Percentiles rank a stretch among this genome's conserved stretches.
These are phyloP conservation scores for Drosophila kuntzei DNA, from an alignment of 2,888 invertebrate species.

Conservation along the genomic window DNA sequence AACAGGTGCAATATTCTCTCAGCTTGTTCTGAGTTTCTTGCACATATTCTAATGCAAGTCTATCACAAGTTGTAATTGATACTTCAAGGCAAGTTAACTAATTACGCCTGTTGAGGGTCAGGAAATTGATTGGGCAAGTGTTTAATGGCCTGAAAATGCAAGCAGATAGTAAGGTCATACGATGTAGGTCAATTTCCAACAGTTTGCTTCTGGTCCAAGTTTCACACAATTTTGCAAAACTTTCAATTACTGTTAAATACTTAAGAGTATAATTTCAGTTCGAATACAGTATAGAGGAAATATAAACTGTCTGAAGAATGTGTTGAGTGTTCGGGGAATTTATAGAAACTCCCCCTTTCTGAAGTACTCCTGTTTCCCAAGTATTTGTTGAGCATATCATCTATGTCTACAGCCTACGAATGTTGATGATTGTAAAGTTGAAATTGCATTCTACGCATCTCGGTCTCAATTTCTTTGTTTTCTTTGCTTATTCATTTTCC, in stretches of 20 bases:
- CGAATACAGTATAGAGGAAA: neutral
- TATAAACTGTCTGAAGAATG: neutral
- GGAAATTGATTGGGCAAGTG: constrained; percentile 50
- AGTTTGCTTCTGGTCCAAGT: neutral
- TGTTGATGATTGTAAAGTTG: constrained; percentile 12
- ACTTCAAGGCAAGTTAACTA: constrained; percentile 46
- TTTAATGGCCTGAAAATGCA: constrained; percentile 23
- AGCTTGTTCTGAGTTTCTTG: constrained; percentile 3
- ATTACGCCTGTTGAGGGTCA: constrained; percentile 48
- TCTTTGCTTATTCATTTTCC: constrained; percentile 1
- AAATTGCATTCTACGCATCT: constrained; percentile 17
- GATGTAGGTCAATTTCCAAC: constrained; percentile 22
- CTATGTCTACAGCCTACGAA: constrained; percentile 14
- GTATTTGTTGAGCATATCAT: constrained; percentile 25
- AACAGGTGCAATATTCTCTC: constrained; percentile 19
- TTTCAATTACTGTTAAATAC: neutral
- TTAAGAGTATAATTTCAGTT: neutral
- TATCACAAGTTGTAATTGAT: constrained; percentile 49
- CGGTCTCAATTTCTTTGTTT: constrained; percentile 21
- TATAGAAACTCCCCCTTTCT: constrained; percentile 16
- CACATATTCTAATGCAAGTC: constrained; percentile 7
- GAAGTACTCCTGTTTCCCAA: constrained; percentile 1
- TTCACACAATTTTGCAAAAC: constrained; percentile 2
- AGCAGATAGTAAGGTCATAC: constrained; percentile 35
- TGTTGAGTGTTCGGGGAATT: constrained; percentile 1